Evolutionary conservation across 2,113 vertebrate species (phyloP), one percentile per base, ranked within the genome.

Genomic region (Cyprinus carpio): DNA sequence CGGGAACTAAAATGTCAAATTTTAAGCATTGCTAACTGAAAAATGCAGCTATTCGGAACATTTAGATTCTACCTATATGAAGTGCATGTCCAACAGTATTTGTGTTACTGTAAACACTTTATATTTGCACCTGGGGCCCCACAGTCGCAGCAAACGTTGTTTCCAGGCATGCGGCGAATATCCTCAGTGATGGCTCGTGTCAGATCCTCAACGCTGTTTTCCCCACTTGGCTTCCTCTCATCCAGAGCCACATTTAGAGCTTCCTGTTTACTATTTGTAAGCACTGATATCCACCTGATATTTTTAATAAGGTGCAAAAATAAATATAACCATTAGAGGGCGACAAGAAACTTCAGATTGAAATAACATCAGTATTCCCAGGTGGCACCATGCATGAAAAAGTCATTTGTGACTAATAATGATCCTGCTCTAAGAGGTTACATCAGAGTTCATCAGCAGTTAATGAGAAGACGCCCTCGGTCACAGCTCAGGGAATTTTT

Each of bases 241-340:
- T 91, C 91, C 88, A 95, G 91, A n/a, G 91, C 92, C 83, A 93
- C 62, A 0, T 93, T 95, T 80, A 95, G 85, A 0, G 91, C 93
- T 83, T 93, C 92, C 86, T 94, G 92, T 82, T 94, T 95, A 84
- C 94, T 94, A 86, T 94, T 95, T n/a, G 91, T 94, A 77, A 95
- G 90, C 79, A 94, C 91, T 0, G 92, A 94, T 82, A 95, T 90
- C 94, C 94, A 95, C 71, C 94, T 95, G 85, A 71, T 46, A 0
- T 23, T 37, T 54, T 82, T n/a, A 56, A 23, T 10, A 83, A 56
- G 23, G 1, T 40, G 49, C 23, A 83, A 72, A 72, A 83, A 10
- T 34, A 83, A 40, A 72, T 13, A 74, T 10, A 40, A 58, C 49
- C 81, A 4, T 56, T 83, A 74, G 81, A 83, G 46, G 81, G 81